phyloP scores from a whole-genome alignment of 2,888 invertebrate genomes.

The Ochlodes sylvanus region DNA sequence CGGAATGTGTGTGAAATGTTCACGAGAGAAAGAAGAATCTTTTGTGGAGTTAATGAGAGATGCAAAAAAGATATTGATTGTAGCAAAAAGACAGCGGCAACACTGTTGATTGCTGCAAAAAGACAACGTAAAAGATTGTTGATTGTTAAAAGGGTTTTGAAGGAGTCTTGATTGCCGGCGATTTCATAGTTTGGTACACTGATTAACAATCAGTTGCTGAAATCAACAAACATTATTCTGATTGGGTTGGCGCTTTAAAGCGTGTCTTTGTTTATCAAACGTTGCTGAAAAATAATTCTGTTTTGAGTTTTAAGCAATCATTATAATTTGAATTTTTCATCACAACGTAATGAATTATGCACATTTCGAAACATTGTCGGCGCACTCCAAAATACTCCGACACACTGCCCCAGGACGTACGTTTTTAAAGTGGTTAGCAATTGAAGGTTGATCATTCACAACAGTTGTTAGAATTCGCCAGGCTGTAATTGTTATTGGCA shows the following conservation, averaged over 20 bases:
- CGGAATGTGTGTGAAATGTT: conserved; percentile 9
- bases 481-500: too few species aligned
- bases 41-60: conserved; percentile 35
- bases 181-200: not conserved
- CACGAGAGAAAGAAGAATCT: conserved; percentile 9
- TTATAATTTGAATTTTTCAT: too few species aligned
- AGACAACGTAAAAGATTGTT: conserved; percentile 13
- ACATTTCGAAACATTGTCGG: too few species aligned
- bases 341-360: too few species aligned
- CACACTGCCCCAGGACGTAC: too few species aligned
- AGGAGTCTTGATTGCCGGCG: not conserved
- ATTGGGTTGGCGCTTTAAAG: not conserved
- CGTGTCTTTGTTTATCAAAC: not conserved
- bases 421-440: too few species aligned
- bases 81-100: conserved; percentile 25
- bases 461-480: too few species aligned
- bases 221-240: not conserved
- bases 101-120: conserved; percentile 26
- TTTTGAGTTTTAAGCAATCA: too few species aligned
- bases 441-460: too few species aligned
- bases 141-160: not conserved
- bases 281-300: not conserved
- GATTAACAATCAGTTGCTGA: conserved; percentile 2
- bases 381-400: too few species aligned
- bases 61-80: conserved; percentile 34